A percentile compares a stretch with the other conserved stretches of the same genome.
phyloP scores from a whole-genome alignment of 2,113 vertebrate species.

The Hippoglossus stenolepis region DNA sequence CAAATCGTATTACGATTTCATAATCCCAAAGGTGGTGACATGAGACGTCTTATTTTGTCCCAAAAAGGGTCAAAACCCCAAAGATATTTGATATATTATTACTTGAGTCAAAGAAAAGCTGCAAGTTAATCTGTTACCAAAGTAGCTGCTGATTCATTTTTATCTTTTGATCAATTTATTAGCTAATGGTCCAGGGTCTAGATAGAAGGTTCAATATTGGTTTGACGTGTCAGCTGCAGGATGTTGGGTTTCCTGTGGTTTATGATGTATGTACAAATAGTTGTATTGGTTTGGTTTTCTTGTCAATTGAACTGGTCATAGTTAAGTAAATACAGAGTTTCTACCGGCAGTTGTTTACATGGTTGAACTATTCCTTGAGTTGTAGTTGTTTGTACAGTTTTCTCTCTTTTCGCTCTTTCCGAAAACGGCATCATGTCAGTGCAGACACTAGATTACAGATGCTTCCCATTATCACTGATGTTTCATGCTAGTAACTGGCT shows the following conservation, averaged over 20 bases:
- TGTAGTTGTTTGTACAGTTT: too few species aligned
- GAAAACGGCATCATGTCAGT: too few species aligned
- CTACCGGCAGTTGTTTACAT: not conserved
- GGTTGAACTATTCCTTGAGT: not conserved
- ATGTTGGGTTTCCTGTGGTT: not conserved
- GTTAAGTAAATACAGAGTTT: slow-evolving; percentile 6
- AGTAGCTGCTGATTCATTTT: not conserved
- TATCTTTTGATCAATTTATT: not conserved
- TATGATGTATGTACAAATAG: not conserved
- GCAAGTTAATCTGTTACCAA: not conserved
- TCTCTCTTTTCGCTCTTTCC: too few species aligned
- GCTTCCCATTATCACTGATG: slow-evolving; percentile 35
- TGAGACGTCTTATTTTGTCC: too few species aligned
- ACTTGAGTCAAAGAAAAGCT: too few species aligned
- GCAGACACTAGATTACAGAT: slow-evolving; percentile 1
- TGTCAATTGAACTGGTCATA: not conserved
- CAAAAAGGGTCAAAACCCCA: too few species aligned
- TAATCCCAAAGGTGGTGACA: too few species aligned
- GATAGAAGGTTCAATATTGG: not conserved
- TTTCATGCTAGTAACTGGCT: not conserved
- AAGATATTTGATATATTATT: too few species aligned
- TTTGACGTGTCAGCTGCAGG: too few species aligned
- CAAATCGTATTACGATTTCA: too few species aligned
- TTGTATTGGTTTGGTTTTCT: too few species aligned
- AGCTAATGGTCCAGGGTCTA: not conserved